A percentile compares a stretch with the other conserved stretches of the same genome.
Conservation (phyloP, 1,140 invertebrate genomes). For the Aradophagus sp. region DNA sequence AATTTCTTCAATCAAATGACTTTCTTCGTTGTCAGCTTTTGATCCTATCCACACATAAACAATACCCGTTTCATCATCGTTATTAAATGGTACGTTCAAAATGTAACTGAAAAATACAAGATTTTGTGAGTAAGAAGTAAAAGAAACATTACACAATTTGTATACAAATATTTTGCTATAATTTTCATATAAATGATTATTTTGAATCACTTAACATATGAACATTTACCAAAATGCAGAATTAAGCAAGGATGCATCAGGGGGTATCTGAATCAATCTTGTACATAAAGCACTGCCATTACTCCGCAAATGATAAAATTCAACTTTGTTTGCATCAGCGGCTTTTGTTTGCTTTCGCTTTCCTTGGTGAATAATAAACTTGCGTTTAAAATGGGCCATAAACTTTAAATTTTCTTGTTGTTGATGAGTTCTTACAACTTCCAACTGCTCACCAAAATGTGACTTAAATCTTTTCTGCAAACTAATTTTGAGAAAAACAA, state of each 20-base stretch:
- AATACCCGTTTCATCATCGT: slow-evolving; percentile 91
- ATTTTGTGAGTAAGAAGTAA: slow-evolving; percentile 7
- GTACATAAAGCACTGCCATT: slow-evolving; percentile 97
- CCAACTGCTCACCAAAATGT: slow-evolving; percentile 94
- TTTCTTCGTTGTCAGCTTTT: slow-evolving; percentile 91
- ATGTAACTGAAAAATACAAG: slow-evolving; percentile 84
- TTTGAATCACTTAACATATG: too few relatives aligned
- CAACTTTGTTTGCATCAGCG: slow-evolving; percentile 80
- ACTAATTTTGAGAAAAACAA: slow-evolving; percentile 73
- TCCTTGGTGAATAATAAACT: slow-evolving; percentile 95
- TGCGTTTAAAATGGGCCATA: slow-evolving; percentile 96
- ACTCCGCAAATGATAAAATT: slow-evolving; percentile 95
- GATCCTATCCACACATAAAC: slow-evolving; percentile 98
- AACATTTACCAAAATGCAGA: slow-evolving; percentile 85
- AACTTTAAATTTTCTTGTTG: slow-evolving; percentile 99
- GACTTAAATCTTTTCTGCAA: slow-evolving; percentile 98
- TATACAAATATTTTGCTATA: too few relatives aligned
- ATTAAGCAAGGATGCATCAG: slow-evolving; percentile 86
- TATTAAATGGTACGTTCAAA: slow-evolving; percentile 95
- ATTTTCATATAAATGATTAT: too few relatives aligned
- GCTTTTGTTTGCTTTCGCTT: slow-evolving; percentile 82
- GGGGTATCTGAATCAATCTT: slow-evolving; percentile 91
- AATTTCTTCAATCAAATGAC: slow-evolving; percentile 92
- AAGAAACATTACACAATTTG: too few relatives aligned
- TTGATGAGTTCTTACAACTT: slow-evolving; percentile 97